These are phyloP conservation scores for Rhea americana DNA, from an alignment of 2,113 vertebrate species.

Conservation along the genomic window DNA sequence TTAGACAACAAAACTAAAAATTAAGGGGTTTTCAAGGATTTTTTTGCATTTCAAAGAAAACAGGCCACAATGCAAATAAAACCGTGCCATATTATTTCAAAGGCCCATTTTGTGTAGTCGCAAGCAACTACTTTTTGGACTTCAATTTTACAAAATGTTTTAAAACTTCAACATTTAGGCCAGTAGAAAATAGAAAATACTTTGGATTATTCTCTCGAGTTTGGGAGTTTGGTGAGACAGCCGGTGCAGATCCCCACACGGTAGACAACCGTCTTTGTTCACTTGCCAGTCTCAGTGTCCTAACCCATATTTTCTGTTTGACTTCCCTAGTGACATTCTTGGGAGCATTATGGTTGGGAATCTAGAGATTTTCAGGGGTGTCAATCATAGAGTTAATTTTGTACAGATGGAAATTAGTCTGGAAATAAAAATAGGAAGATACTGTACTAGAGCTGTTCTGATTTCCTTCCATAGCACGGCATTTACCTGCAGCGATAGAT, in stretches of 20 bases:
- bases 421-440: not conserved
- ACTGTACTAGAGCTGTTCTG: not conserved
- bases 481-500: not conserved
- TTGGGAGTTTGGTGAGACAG: not conserved
- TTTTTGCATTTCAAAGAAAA: not conserved
- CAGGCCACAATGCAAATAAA: not conserved
- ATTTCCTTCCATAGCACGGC: not conserved
- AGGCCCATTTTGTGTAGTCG: not conserved
- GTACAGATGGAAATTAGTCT: not conserved
- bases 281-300: not conserved
- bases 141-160: not conserved
- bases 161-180: not conserved
- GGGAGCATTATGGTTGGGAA: not conserved
- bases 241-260: not conserved
- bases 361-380: not conserved
- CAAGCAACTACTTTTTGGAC: not conserved
- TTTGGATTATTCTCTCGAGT: not conserved
- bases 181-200: not conserved
- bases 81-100: not conserved
- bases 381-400: not conserved
- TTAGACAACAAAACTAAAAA: not conserved
- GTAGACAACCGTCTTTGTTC: not conserved
- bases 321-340: not conserved
- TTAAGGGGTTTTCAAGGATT: fast-evolving
- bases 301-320: not conserved